Conservation (phyloP, 2,113 vertebrate genomes). For the Poeciliopsis turrubarensis region DNA sequence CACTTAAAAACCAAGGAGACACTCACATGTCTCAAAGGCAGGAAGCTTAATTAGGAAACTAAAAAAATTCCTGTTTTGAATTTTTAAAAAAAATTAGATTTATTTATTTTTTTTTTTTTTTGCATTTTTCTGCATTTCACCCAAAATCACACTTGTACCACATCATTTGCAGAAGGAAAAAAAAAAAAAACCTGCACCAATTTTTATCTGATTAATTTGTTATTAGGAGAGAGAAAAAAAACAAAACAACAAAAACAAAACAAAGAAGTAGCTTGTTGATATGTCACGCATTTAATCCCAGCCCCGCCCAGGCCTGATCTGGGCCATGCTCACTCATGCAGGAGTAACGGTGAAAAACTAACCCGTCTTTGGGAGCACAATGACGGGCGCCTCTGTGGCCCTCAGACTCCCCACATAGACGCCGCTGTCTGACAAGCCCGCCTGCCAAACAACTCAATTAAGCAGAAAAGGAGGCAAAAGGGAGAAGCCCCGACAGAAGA, state of each 20-base stretch:
- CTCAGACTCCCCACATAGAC: constrained; percentile 82
- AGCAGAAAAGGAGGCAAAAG: constrained; percentile 80
- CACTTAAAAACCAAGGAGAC: constrained; percentile 58
- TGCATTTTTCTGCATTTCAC: no score
- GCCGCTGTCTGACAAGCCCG: constrained; percentile 77
- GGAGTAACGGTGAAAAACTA: constrained; percentile 84
- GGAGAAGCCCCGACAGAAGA: constrained; percentile 77
- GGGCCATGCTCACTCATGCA: constrained; percentile 76
- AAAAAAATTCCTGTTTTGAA: background rate
- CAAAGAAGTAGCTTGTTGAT: constrained; percentile 6
- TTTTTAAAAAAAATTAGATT: background rate
- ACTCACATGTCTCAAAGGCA: constrained; percentile 7
- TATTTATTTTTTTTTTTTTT: background rate
- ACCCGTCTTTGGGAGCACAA: constrained; percentile 79
- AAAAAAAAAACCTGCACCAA: background rate
- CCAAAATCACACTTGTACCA: no score
- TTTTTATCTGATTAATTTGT: background rate
- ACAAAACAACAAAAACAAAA: background rate
- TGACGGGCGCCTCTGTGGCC: constrained; percentile 62
- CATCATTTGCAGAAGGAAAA: no score
- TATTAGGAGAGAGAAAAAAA: background rate
- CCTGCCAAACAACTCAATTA: constrained; percentile 87
- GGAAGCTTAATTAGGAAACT: background rate
- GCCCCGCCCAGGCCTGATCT: constrained; percentile 37
- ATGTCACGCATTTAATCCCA: constrained; percentile 30